phyloP scores from a whole-genome alignment of 2,113 vertebrate genomes.

The Pseudolaguvia tuberculata region DNA sequence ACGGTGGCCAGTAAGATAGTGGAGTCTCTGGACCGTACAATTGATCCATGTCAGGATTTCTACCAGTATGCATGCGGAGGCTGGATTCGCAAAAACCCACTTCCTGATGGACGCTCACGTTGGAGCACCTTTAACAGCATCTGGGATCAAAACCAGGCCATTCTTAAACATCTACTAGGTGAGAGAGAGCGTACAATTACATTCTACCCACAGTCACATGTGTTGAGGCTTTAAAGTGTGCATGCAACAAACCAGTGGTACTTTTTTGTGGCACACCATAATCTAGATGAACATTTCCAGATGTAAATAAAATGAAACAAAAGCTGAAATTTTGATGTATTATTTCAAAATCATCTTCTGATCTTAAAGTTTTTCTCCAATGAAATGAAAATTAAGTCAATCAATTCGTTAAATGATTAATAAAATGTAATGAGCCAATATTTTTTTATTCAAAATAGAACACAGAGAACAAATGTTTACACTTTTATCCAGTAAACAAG shows the following conservation, averaged over 20 bases:
- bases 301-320: too few relatives aligned
- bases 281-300: too few relatives aligned
- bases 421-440: too few relatives aligned
- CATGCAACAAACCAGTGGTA: neutral
- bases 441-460: too few relatives aligned
- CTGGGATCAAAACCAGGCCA: constrained; percentile 96
- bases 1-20: constrained; percentile 88
- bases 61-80: constrained; percentile 94
- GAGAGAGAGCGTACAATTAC: constrained; percentile 43
- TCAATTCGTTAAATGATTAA: too few relatives aligned
- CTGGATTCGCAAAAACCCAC: constrained; percentile 90
- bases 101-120: constrained; percentile 86
- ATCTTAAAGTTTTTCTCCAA: too few relatives aligned
- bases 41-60: constrained; percentile 91
- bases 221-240: neutral
- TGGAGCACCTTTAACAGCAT: constrained; percentile 98
- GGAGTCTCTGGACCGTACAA: constrained; percentile 82
- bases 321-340: too few relatives aligned
- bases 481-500: too few relatives aligned
- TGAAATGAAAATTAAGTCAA: too few relatives aligned
- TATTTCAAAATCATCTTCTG: too few relatives aligned
- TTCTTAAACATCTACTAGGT: constrained; percentile 95
- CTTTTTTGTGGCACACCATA: too few relatives aligned
- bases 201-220: neutral
- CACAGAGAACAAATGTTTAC: too few relatives aligned